Evolutionary conservation across 2,797 vertebrate genomes (phyloP).

Genomic region (Oryzias dopingdopingensis): DNA sequence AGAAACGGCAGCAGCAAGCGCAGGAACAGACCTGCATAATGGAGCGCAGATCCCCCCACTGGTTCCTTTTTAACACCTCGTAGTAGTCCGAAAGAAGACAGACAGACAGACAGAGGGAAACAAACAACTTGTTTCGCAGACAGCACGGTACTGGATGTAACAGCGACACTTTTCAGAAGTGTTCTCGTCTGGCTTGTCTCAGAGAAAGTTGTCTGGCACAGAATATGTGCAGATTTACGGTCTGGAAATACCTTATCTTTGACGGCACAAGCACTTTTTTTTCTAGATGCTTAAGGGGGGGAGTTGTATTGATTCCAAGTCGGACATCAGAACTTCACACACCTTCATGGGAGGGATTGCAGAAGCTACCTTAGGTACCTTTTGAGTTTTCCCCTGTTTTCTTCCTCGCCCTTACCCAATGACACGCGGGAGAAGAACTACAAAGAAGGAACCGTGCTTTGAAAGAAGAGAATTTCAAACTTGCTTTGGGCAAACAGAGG

Average conservation of each 20-base stretch:
- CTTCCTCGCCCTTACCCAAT: constrained; percentile 73
- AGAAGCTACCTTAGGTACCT: constrained; percentile 80
- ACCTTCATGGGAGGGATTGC: constrained; percentile 69
- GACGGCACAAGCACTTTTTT: constrained; percentile 62
- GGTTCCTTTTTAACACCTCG: constrained; percentile 90
- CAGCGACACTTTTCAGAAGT: constrained; percentile 56
- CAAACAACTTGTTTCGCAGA: constrained; percentile 65
- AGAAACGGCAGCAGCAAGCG: constrained; percentile 85
- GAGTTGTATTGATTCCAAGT: constrained; percentile 70
- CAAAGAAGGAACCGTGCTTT: constrained; percentile 84
- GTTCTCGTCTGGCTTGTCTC: constrained; percentile 50
- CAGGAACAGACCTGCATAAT: constrained; percentile 98
- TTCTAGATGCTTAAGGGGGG: constrained; percentile 61
- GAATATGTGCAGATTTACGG: constrained; percentile 58
- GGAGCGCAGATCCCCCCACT: constrained; percentile 74
- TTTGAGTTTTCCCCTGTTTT: constrained; percentile 83
- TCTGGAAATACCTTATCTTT: constrained; percentile 71
- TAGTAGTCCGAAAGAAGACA: constrained; percentile 72
- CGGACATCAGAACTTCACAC: constrained; percentile 73
- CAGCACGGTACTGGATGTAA: constrained; percentile 51
- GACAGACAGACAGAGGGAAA: constrained; percentile 54
- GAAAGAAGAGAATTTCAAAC: constrained; percentile 86
- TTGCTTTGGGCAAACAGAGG: constrained; percentile 85
- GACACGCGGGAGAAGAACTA: constrained; percentile 82
- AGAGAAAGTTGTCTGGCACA: constrained; percentile 62